Conservation (phyloP, 2,888 invertebrate genomes). For the Petrolisthes cinctipes region DNA sequence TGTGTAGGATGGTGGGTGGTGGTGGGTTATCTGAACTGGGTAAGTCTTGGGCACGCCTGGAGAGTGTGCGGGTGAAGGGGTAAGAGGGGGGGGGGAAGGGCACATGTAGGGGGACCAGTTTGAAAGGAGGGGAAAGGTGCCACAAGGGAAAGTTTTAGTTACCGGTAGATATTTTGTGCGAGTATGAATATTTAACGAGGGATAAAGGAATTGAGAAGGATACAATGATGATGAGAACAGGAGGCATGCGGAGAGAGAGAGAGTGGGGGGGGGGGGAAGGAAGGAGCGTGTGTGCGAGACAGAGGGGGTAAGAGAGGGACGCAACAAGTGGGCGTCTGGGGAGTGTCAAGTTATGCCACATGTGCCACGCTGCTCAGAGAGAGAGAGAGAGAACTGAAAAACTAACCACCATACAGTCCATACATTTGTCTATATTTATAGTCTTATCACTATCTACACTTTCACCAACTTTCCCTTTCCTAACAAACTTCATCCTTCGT, state of each 20-base stretch:
- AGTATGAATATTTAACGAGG: not conserved
- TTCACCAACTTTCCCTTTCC: no score
- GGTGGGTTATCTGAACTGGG: not conserved
- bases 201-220: not conserved
- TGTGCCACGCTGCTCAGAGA: slow-evolving; percentile 4
- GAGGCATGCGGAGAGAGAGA: not conserved
- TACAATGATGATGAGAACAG: not conserved
- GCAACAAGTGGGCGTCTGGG: slow-evolving; percentile 52
- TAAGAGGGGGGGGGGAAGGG: not conserved
- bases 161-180: no score
- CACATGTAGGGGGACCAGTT: not conserved
- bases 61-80: not conserved
- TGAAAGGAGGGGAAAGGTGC: not conserved
- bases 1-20: not conserved
- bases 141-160: no score
- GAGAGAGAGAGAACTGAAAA: not conserved
- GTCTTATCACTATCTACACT: no score
- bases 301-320: slow-evolving; percentile 24
- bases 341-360: slow-evolving; percentile 47
- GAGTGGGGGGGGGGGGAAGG: not conserved
- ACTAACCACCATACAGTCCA: no score
- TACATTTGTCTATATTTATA: no score
- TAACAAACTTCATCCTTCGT: no score
- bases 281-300: slow-evolving; percentile 4
- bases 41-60: no score